Base-by-base conservation (phyloP, 53 echinoderm and acorn worm species). In the Arbacia lixula region DNA sequence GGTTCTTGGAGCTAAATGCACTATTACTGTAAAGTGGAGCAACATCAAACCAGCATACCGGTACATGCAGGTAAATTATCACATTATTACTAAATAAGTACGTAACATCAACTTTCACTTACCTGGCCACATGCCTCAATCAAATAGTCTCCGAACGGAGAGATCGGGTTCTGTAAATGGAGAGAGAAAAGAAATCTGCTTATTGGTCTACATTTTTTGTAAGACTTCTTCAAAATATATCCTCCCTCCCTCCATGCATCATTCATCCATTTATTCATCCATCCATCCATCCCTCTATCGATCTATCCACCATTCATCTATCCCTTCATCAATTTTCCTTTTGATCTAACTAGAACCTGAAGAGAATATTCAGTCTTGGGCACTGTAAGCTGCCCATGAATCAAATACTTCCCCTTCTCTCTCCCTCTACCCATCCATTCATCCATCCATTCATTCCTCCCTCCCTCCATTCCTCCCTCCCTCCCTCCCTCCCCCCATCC, bases 61-160 rank as follows among this genome's bases (percentile, higher is more conserved):
- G n/a, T n/a, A n/a, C n/a, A n/a, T n/a, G n/a, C n/a, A n/a, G n/a
- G n/a, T n/a, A n/a, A n/a, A n/a, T n/a, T n/a, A n/a, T n/a, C n/a
- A n/a, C n/a, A n/a, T n/a, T n/a, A n/a, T n/a, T n/a, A n/a, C n/a
- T n/a, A n/a, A n/a, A n/a, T n/a, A n/a, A n/a, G n/a, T n/a, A n/a
- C n/a, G n/a, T n/a, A n/a, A n/a, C n/a, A n/a, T n/a, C n/a, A n/a
- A n/a, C n/a, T n/a, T n/a, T n/a, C n/a, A 27, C 88, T 90, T 71
- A 98, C 98, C 89, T 98, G 98, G 62, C 94, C 98, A 71, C 92
- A 90, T 41, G 94, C 83, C 36, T 79, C 85, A 49, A 76, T 86
- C 46, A 98, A 64, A 2, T 85, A 46, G 75, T 98, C 98, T 39
- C 92, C 94, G 85, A 91, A 98, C 2, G 98, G 94, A 50, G 98